Evolutionary conservation across 2,797 vertebrate genomes (phyloP), one percentile per base, ranked within the genome.

Genomic region (Mareca strepera): DNA sequence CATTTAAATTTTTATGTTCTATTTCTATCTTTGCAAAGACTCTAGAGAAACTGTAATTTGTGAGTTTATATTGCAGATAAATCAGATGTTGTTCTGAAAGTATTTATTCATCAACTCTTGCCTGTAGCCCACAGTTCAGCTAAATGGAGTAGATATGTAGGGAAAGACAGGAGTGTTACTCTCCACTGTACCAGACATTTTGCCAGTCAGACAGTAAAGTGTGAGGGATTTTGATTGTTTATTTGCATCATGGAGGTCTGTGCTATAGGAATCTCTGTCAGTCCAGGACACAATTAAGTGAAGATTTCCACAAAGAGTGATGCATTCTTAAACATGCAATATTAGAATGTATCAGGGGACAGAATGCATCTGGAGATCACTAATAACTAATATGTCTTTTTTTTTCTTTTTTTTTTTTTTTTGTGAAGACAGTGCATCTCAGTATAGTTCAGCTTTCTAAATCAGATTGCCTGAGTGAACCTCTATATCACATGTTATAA

Each of bases 1-100:
- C 79, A 46, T 87, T 89, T 75, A 69, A 72, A 37, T 63, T 87
- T 88, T 92, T 75, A 56, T 80, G 21, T 89, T 94, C 88, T 93
- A 89, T 94, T 95, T 93, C 75, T 89, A 12, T 53, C 56, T 64
- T 53, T 82, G 52, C 52, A 44, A 87, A 91, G 70, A 75, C 80
- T 48, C 62, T 23, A 72, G 44, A 69, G 44, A 82, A 95, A 92
- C 23, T 79, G 50, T 68, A 78, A 89, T 89, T 85, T 82, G 29
- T 2, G 9, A 59, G 37, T 78, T 91, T 87, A 39, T 80, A 46
- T 26, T 58, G 33, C 58, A 68, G 35, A n/a, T 50, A 64, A 75
- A 89, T 87, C 64, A 82, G 35, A 69, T 60, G 31, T 74, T 76
- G 20, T 89, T 82, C 44, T 60, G 70, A 17, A 90, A 55, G 25